Evolutionary conservation across 2,797 vertebrate species (phyloP), one percentile per base, ranked within the genome.

Genomic region (Alauda arvensis): DNA sequence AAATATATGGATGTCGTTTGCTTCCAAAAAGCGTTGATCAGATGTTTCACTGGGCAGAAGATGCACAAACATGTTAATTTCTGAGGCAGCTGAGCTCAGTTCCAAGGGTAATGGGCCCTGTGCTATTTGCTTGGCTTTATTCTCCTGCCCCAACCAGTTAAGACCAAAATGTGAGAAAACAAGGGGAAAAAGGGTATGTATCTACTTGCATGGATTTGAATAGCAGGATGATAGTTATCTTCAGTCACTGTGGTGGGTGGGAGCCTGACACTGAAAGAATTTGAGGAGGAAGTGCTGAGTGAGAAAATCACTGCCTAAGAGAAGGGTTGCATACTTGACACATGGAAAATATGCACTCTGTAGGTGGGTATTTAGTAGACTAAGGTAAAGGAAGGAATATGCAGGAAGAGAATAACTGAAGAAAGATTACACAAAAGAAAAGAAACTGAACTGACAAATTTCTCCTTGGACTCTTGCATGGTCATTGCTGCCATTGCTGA

Each of bases 241-340:
- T 89, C 92, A 93, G 83, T 83, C 69, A 56, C 72, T 89, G 65
- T 85, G 84, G 79, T 90, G 86, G 84, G 92, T 92, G 90, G 88
- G 91, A 95, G 57, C 83, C 71, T 94, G 83, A 93, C 81, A 92
- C 55, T 33, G 17, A 91, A 94, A 86, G 71, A 94, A 93, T 93
- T 88, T 92, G 92, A 91, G 91, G 94, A 93, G 93, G 92, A 94
- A 93, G 92, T 92, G 93, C 88, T 93, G 91, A 95, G 88, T 94
- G 92, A 94, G 86, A 94, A 89, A 92, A 89, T 88, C 84, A 87
- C 88, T 88, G 90, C 88, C 56, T 83, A 39, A 89, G 86, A 92
- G 91, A 94, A 93, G 75, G 76, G 40, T 72, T 92, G 60, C 77
- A 92, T 92, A 85, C 72, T 89, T 39, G 6, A 67, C 84, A 87